Percentiles rank a stretch among this genome's conserved stretches.
Evolutionary conservation across 35 echinoderm and acorn worm species (phyloP).

Genomic region (Diadema setosum): DNA sequence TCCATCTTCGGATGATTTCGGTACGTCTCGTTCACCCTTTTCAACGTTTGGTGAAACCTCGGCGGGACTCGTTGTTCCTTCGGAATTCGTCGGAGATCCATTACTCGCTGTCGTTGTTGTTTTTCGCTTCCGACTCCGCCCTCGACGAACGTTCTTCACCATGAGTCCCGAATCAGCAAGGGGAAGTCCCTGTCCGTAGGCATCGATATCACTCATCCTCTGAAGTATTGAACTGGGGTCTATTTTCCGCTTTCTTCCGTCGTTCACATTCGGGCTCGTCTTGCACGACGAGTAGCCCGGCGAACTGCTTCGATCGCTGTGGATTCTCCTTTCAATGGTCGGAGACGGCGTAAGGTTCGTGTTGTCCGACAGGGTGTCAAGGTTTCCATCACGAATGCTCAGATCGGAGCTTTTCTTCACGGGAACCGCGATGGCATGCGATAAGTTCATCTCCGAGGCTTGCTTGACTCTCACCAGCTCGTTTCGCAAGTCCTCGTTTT

Average conservation of each 20-base stretch:
- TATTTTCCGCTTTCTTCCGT: slow-evolving; percentile 24
- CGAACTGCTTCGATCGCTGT: background rate
- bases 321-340: background rate
- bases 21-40: background rate
- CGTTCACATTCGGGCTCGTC: background rate
- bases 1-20: background rate
- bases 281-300: background rate
- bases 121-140: background rate
- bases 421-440: background rate
- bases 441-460: background rate
- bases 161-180: slow-evolving; percentile 21
- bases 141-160: slow-evolving; percentile 36
- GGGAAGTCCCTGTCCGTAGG: slow-evolving; percentile 53
- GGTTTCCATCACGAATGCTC: background rate
- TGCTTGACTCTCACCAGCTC: background rate
- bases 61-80: slow-evolving; percentile 4
- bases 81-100: background rate
- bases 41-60: background rate
- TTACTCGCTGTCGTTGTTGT: background rate
- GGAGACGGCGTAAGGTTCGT: background rate
- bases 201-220: slow-evolving; percentile 63
- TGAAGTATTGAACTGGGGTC: slow-evolving; percentile 34
- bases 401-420: background rate
- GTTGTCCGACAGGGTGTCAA: background rate
- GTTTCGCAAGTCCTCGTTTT: slow-evolving; percentile 25